phyloP scores from a whole-genome alignment of 1,140 invertebrate species.

The Cydia strobilella region DNA sequence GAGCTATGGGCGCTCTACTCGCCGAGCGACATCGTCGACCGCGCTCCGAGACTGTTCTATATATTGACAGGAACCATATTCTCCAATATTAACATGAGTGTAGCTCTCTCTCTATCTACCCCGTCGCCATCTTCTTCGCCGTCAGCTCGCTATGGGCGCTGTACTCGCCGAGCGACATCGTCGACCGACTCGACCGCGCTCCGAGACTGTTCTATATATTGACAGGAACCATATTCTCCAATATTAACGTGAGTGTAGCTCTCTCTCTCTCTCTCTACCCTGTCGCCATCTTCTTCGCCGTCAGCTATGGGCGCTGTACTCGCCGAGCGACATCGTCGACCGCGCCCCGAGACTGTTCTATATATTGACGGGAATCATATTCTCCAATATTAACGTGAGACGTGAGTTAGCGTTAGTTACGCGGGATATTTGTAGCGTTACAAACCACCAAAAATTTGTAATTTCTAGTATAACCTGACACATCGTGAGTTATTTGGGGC shows the following conservation, averaged over 20 bases:
- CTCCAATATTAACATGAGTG: slow-evolving; percentile 96
- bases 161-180: slow-evolving; percentile 88
- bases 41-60: slow-evolving; percentile 92
- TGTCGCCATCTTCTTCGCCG: slow-evolving; percentile 85
- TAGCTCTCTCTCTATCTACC: slow-evolving; percentile 47
- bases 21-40: slow-evolving; percentile 88
- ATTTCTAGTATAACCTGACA: too few relatives aligned
- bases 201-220: slow-evolving; percentile 93
- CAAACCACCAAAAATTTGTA: too few relatives aligned
- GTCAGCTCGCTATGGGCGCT: slow-evolving; percentile 91
- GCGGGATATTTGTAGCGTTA: too few relatives aligned
- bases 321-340: slow-evolving; percentile 89
- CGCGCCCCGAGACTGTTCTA: slow-evolving; percentile 92
- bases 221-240: slow-evolving; percentile 96
- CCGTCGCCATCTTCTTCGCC: slow-evolving; percentile 87
- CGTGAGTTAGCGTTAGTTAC: too few relatives aligned
- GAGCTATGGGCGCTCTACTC: slow-evolving; percentile 92
- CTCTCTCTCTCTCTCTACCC: slow-evolving; percentile 64
- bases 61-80: slow-evolving; percentile 95
- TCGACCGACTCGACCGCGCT: slow-evolving; percentile 87
- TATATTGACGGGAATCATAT: slow-evolving; percentile 93
- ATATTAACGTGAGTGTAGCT: slow-evolving; percentile 91
- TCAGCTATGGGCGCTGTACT: slow-evolving; percentile 92
- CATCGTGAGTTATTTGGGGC: too few relatives aligned
- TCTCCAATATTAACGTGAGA: slow-evolving; percentile 98